Percentiles rank a stretch among this genome's conserved stretches.
These are phyloP conservation scores for Eumeta japonica DNA, from an alignment of 1,140 invertebrate species.

Conservation along the genomic window DNA sequence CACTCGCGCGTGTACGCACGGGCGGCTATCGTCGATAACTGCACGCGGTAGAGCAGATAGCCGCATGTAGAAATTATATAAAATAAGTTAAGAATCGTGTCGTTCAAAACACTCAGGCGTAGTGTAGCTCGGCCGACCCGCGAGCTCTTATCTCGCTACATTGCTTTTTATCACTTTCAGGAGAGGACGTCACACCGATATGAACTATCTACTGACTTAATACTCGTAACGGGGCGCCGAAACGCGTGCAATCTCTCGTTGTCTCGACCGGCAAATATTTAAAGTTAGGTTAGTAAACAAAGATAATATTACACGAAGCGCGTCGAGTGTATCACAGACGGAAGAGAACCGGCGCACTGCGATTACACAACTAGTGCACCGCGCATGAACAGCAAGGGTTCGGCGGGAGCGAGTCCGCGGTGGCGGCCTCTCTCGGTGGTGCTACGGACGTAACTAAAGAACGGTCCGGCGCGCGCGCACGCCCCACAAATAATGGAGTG, in stretches of 20 bases:
- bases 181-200: neutral
- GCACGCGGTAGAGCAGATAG: too few relatives aligned
- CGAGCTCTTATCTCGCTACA: conserved; percentile 10
- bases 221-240: neutral
- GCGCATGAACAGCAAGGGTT: conserved; percentile 14
- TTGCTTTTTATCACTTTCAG: conserved; percentile 8
- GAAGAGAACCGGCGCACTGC: conserved; percentile 4
- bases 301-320: conserved; percentile 11
- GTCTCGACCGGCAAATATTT: conserved; percentile 13
- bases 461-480: conserved; percentile 38
- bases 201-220: too few relatives aligned
- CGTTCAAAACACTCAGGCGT: neutral
- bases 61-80: too few relatives aligned
- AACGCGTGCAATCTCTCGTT: neutral
- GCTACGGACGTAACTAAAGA: conserved; percentile 43
- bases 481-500: conserved; percentile 27
- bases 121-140: neutral
- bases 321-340: neutral
- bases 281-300: conserved; percentile 14
- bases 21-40: neutral
- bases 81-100: too few relatives aligned
- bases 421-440: conserved; percentile 46
- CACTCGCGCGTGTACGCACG: conserved; percentile 39
- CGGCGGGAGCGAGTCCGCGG: conserved; percentile 17
- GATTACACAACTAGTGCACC: conserved; percentile 23